Evolutionary conservation across 2,797 vertebrate species (phyloP).

Genomic region (Mormyrops attenuatus): DNA sequence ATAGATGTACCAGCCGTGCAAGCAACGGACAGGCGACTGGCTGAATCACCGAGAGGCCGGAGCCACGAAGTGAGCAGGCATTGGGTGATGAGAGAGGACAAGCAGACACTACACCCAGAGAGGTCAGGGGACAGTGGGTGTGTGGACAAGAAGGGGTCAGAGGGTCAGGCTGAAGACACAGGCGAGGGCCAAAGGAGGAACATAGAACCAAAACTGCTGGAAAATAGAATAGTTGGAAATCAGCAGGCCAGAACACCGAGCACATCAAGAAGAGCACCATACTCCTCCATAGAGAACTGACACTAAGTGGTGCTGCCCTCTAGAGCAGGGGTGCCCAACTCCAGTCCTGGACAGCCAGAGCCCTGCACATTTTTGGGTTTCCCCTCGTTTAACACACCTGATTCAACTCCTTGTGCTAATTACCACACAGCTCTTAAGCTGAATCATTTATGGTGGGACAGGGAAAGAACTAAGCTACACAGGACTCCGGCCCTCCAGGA

Average conservation of each 20-base stretch:
- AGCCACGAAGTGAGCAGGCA: neutral
- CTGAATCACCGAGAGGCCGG: neutral
- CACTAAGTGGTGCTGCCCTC: neutral
- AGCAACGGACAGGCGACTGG: constrained; percentile 10
- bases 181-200: neutral
- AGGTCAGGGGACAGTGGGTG: neutral
- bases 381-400: too few species aligned
- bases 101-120: neutral
- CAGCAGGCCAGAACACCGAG: neutral
- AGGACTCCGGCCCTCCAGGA: too few species aligned
- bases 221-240: neutral
- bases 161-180: neutral
- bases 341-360: too few species aligned
- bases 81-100: neutral
- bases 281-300: neutral
- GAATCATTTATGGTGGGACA: too few species aligned
- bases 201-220: neutral
- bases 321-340: neutral
- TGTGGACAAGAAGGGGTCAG: neutral
- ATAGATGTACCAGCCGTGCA: neutral
- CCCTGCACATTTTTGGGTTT: too few species aligned
- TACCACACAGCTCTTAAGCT: too few species aligned
- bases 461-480: too few species aligned
- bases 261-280: neutral
- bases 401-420: too few species aligned